Base-by-base conservation (phyloP, 2,797 vertebrate species). In the Eutrigla gurnardus region DNA sequence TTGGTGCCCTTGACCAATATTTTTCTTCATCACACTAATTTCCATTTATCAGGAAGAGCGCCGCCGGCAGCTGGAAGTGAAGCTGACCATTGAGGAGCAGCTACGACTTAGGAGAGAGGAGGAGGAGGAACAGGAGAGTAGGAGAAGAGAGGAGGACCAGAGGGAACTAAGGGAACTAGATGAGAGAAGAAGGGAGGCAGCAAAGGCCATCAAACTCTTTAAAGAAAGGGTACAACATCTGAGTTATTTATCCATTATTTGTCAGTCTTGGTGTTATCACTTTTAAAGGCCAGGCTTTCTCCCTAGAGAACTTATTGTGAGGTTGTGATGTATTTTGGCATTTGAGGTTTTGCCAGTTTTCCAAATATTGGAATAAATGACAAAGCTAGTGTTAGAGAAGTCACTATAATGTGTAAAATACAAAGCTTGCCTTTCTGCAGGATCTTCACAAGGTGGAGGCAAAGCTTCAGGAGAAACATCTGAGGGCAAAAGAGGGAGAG, bases 361-460 rank as follows among this genome's bases (percentile, higher is more conserved):
- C 35, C 12, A 7, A 17, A 55, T 17, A 4, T 55, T 13, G 14
- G 14, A 55, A 36, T 36, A 55, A 36, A 36, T 55, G 5, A 33
- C 3, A 8, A 17, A 14, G 45, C 15, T 39, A 39, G 32, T 47
- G 3, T 68, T 6, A 35, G 12, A 54, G 5, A 65, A 33, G 15
- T 61, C 35, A 7, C 6, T n/a, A 10, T 8, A 36, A 36, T 67
- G 5, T 25, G 10, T 14, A n/a, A 65, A 70, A 63, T 52, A 33
- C 9, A 57, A 66, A 43, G 9, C 32, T 58, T 57, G 17, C 47
- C 7, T 75, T 45, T 75, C 33, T 78, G 70, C 88, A 98, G 97
- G 96, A 97, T 93, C 91, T 96, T 58, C 91, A 81, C 76, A 96
- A 95, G 87, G 89, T 97, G 70, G 94, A 96, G 83, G 73, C 91